Evolutionary conservation across 2,113 vertebrate genomes (phyloP), one percentile per base, ranked within the genome.

Genomic region (Notechis scutatus): DNA sequence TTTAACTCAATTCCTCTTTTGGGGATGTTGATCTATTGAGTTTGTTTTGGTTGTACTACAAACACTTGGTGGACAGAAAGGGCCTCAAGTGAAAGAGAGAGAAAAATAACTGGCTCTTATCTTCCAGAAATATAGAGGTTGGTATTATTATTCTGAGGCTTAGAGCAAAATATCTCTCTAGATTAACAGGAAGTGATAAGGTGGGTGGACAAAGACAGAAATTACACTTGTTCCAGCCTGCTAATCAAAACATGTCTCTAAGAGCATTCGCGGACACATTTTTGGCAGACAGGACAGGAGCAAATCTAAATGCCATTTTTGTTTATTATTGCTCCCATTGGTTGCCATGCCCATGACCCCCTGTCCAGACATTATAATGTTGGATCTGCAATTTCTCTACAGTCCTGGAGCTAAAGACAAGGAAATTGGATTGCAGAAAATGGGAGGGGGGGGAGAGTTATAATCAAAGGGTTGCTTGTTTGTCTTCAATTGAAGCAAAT

Each of bases 101-200:
- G 64, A 92, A 90, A 45, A 20, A 61, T 61, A 88, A 20, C 59
- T 29, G 0, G 0, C 47, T 92, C 57, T 59, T 91, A 15, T 89
- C 1, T 0, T n/a, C n/a, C 15, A 93, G 15, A 81, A 61, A 29
- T 2, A 21, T 5, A 59, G 54, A 64, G 59, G 85, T 57, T 50
- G 95, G 4, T 20, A 59, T 92, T 61, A 52, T 92, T 86, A 88
- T 0, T 0, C 54, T 81, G 91, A 0, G 0, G 29, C 1, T 12
- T 12, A 94, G 50, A 52, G 90, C 45, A 88, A 94, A 91, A 4
- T 90, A 93, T 29, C 74, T 20, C 23, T 55, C 45, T 87, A 92
- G 95, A 94, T 61, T 87, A 90, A 52, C 15, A 93, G 50, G 47
- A 88, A 29, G 0, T 29, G 57, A 50, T n/a, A 54, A 54, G 14